Base-by-base conservation (phyloP, 2,888 invertebrate genomes). In the Lomographa bimaculata region DNA sequence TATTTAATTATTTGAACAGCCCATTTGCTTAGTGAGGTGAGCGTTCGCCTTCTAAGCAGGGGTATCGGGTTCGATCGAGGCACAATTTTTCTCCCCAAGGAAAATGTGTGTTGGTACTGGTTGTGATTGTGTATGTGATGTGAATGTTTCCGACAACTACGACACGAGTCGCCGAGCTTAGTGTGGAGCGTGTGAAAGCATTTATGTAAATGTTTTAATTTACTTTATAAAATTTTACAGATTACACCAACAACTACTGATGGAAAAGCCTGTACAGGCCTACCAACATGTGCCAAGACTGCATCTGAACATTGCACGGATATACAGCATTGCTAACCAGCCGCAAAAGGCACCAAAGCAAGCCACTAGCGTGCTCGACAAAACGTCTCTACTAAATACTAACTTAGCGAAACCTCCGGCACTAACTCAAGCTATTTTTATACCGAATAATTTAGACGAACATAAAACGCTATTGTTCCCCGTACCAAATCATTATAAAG, bases 301-400 rank as follows among this genome's bases (percentile, higher is more conserved):
- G 6, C 64, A 64, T 30, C 32, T 69, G 7, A 71, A 68, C 39
- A 50, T 64, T 7, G 59, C 50, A 5, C 55, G 57, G 3, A 37
- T 38, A 6, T 54, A 54, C 21, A 45, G 41, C 16, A 34, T 48
- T 35, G 46, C 50, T 21, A 41, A 48, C 5, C 9, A 28, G 9
- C 17, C 16, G 1, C 23, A 26, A 5, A 43, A 48, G 34, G 34
- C 34, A 6, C 38, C 26, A 1, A 20, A 16, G n/a, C 3, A 12
- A 5, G 3, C 14, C 5, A 10, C 9, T 18, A 14, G 5, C 5
- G 24, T 37, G 8, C 18, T 2, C 6, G 10, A 27, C 8, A 43
- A 40, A 32, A 25, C 37, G 11, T 25, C 24, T 19, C 5, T 19
- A 29, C 16, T 24, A 7, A 5, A 8, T 8, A 14, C 12, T 11